Percentiles rank a stretch among this genome's conserved stretches.
phyloP scores from a whole-genome alignment of 92 coral and sea anemone species.

The Parazoanthus darwini region DNA sequence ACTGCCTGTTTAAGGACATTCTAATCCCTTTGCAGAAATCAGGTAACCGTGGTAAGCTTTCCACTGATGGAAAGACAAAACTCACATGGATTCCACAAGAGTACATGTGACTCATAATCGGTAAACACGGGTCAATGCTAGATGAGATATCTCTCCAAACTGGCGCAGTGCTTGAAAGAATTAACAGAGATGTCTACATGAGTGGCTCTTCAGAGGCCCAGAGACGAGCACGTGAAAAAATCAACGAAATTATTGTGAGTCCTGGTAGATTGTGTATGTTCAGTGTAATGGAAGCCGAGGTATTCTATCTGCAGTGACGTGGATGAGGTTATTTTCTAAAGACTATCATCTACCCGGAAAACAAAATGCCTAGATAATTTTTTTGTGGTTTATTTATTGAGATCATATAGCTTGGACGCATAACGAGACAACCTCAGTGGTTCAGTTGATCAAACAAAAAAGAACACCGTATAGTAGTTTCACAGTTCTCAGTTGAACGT shows the following conservation, averaged over 20 bases:
- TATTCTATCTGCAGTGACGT: no score
- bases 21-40: neutral
- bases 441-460: no score
- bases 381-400: no score
- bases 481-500: no score
- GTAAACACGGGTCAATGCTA: conserved; percentile 20
- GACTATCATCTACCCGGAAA: no score
- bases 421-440: no score
- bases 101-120: conserved; percentile 30
- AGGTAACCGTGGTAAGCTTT: neutral
- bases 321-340: no score
- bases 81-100: conserved; percentile 15
- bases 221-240: conserved; percentile 1
- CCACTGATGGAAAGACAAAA: conserved; percentile 28
- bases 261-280: neutral
- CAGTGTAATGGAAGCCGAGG: neutral
- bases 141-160: conserved; percentile 21
- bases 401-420: no score
- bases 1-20: neutral
- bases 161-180: conserved; percentile 21
- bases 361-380: no score
- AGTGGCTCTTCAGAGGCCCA: conserved; percentile 22
- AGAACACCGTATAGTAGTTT: no score
- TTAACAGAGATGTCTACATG: conserved; percentile 14
- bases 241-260: conserved; percentile 9